Percentiles rank a stretch among this genome's conserved stretches.
These are phyloP conservation scores for Lordiphosa collinella DNA, from an alignment of 1,140 invertebrate species.

Conservation along the genomic window DNA sequence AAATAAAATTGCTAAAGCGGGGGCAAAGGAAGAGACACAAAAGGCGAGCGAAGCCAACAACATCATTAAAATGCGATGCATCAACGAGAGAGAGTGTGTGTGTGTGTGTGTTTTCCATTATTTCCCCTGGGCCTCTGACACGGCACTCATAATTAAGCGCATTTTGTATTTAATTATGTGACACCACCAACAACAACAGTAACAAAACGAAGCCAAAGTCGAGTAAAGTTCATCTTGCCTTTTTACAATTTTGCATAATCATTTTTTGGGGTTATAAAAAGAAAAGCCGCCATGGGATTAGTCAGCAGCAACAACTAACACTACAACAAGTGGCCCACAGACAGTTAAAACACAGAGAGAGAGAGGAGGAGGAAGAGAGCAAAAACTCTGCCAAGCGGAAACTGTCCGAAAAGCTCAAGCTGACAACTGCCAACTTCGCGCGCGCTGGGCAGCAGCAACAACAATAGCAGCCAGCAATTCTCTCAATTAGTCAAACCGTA, in stretches of 20 bases:
- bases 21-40: neutral
- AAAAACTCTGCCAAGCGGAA: conserved; percentile 18
- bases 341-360: neutral
- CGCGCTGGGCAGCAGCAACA: neutral
- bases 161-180: conserved; percentile 51
- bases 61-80: conserved; percentile 49
- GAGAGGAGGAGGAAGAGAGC: neutral
- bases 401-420: conserved; percentile 13
- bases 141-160: conserved; percentile 50
- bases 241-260: conserved; percentile 29
- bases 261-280: conserved; percentile 27
- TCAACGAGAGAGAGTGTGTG: conserved; percentile 17
- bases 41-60: conserved; percentile 10
- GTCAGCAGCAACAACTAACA: neutral
- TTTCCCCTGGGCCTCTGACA: conserved; percentile 35
- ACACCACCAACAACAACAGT: conserved; percentile 12
- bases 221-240: neutral
- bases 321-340: neutral
- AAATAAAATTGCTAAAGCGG: conserved; percentile 54
- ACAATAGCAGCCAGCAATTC: conserved; percentile 7
- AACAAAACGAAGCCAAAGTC: neutral
- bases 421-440: conserved; percentile 4
- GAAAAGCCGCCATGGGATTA: conserved; percentile 10
- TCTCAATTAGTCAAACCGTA: too few relatives aligned
- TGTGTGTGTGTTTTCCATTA: conserved; percentile 23